Conservation (phyloP, 2,888 invertebrate species). For the Epistrophella euchroma region DNA sequence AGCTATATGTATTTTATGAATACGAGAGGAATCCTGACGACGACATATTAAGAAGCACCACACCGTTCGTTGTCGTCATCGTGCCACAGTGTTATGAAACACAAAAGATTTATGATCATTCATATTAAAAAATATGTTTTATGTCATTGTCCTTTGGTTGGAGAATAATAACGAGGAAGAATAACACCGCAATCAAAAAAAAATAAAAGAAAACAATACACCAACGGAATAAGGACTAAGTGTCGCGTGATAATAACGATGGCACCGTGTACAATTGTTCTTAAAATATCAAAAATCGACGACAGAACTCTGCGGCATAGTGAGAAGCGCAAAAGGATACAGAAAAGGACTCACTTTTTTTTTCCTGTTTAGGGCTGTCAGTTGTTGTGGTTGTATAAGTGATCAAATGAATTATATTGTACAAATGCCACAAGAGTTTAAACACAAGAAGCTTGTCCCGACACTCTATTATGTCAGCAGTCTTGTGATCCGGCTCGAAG, state of each 20-base stretch:
- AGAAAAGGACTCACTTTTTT: conserved; percentile 3
- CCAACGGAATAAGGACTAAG: conserved; percentile 56
- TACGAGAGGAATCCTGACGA: conserved; percentile 31
- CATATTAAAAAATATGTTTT: conserved; percentile 75
- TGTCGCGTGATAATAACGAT: conserved; percentile 73
- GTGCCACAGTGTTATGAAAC: conserved; percentile 62
- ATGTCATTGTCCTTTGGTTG: conserved; percentile 73
- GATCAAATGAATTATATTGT: conserved; percentile 73
- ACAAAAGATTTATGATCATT: conserved; percentile 74
- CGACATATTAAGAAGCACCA: conserved; percentile 40
- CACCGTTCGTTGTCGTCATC: conserved; percentile 30
- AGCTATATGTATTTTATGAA: neutral
- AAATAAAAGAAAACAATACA: conserved; percentile 18
- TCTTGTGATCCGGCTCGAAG: conserved; percentile 57
- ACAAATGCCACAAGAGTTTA: conserved; percentile 67
- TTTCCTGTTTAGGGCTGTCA: conserved; percentile 43
- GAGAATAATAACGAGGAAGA: conserved; percentile 30
- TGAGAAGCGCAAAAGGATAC: conserved; percentile 21
- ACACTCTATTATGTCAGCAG: conserved; percentile 51
- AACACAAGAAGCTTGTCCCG: conserved; percentile 58
- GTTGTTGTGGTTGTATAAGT: conserved; percentile 25
- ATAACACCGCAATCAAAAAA: conserved; percentile 18
- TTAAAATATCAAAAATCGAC: conserved; percentile 70
- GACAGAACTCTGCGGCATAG: conserved; percentile 19
- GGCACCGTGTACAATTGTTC: conserved; percentile 68